Evolutionary conservation across 2,888 invertebrate species (phyloP).

Genomic region (Lasioglossum malachurum): DNA sequence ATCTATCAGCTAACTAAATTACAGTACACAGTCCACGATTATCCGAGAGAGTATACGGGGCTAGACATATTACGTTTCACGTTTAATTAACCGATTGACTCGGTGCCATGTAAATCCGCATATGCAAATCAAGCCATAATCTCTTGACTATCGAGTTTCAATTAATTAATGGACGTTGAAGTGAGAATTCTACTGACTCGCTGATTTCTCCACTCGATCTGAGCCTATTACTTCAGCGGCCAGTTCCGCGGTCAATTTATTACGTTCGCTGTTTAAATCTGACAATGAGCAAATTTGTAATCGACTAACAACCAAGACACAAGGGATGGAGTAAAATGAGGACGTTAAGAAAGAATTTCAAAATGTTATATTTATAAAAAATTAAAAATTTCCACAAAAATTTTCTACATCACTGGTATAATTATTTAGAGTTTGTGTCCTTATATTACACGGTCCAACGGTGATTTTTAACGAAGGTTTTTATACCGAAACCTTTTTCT

Average conservation of each 20-base stretch:
- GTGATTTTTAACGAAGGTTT: too few relatives aligned
- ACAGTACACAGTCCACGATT: slow-evolving; percentile 46
- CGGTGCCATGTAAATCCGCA: slow-evolving; percentile 61
- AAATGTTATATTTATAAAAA: not conserved
- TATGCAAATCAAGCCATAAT: slow-evolving; percentile 67
- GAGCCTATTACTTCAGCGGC: not conserved
- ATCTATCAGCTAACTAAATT: slow-evolving; percentile 58
- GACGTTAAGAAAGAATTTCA: not conserved
- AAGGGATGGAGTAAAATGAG: not conserved
- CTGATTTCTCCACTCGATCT: slow-evolving; percentile 27
- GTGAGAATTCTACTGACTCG: slow-evolving; percentile 45
- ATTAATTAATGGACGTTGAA: slow-evolving; percentile 59
- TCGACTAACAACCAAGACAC: not conserved
- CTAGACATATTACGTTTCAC: slow-evolving; percentile 60
- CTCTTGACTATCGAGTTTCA: slow-evolving; percentile 59
- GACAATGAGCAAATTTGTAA: not conserved
- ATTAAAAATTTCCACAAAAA: not conserved
- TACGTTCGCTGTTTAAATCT: too few relatives aligned
- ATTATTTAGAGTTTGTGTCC: too few relatives aligned
- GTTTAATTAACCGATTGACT: slow-evolving; percentile 69
- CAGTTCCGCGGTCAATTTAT: not conserved
- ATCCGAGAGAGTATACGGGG: slow-evolving; percentile 32
- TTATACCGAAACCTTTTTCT: not conserved
- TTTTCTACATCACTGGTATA: too few relatives aligned
- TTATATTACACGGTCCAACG: too few relatives aligned